Evolutionary conservation across 2,797 vertebrate species (phyloP).

Genomic region (Erethizon dorsatum): DNA sequence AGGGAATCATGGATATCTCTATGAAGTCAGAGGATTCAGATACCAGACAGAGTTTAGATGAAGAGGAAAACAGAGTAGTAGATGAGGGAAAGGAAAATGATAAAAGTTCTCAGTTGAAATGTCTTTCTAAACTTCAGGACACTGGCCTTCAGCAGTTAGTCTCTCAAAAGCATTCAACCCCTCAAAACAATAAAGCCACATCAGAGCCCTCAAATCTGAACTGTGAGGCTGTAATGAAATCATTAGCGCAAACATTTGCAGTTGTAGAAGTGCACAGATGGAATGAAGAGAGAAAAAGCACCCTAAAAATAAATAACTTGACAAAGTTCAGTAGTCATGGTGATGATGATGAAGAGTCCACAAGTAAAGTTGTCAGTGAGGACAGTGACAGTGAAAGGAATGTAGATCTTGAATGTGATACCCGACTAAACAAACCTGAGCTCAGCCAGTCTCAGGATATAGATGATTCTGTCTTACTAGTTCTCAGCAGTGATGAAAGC

Average conservation of each 20-base stretch:
- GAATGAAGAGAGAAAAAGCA: slow-evolving; percentile 39
- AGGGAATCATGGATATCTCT: slow-evolving; percentile 30
- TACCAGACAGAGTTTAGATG: slow-evolving; percentile 42
- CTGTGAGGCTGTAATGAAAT: slow-evolving; percentile 57
- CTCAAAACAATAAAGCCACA: slow-evolving; percentile 56
- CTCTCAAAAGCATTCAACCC: slow-evolving; percentile 72
- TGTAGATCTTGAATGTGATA: background rate
- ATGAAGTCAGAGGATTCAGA: slow-evolving; percentile 69
- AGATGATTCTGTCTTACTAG: slow-evolving; percentile 81
- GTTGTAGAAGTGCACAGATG: slow-evolving; percentile 61
- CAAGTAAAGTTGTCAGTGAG: background rate
- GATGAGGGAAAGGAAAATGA: slow-evolving; percentile 63
- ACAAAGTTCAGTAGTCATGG: background rate
- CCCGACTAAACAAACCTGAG: background rate
- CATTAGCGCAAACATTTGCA: slow-evolving; percentile 68
- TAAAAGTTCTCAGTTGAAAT: slow-evolving; percentile 14
- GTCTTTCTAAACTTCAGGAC: slow-evolving; percentile 67
- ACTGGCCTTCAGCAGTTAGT: slow-evolving; percentile 55
- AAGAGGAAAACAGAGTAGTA: slow-evolving; percentile 23
- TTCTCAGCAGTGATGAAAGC: slow-evolving; percentile 93
- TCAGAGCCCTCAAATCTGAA: slow-evolving; percentile 24
- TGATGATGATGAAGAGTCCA: background rate
- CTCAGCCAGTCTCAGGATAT: background rate
- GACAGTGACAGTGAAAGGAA: background rate
- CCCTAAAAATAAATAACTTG: slow-evolving; percentile 37